These are phyloP conservation scores for Turdus rufiventris DNA, from an alignment of 2,113 vertebrate genomes.

Conservation along the genomic window DNA sequence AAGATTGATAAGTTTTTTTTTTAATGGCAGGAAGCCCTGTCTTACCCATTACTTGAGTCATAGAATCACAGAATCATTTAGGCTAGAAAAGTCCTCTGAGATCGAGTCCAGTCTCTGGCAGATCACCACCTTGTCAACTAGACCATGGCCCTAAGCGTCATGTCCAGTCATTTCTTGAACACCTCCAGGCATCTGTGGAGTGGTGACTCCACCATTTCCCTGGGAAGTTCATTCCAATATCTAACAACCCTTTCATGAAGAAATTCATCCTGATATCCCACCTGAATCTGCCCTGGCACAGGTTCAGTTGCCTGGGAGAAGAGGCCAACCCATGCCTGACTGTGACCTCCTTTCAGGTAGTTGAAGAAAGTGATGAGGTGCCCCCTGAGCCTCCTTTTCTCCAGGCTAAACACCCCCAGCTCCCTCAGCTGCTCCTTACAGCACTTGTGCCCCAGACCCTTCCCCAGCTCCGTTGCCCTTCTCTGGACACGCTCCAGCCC, in stretches of 20 bases:
- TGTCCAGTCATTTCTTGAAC: not conserved
- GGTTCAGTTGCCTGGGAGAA: not conserved
- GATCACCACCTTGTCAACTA: not conserved
- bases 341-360: not conserved
- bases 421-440: not conserved
- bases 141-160: not conserved
- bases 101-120: not conserved
- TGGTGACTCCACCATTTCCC: not conserved
- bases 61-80: not conserved
- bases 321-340: not conserved
- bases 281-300: not conserved
- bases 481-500: not conserved
- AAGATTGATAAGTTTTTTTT: too few species aligned
- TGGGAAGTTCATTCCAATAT: not conserved
- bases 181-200: not conserved
- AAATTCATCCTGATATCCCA: not conserved
- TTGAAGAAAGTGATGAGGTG: not conserved
- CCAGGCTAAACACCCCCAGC: too few species aligned
- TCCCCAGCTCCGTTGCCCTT: accelerated
- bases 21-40: not conserved
- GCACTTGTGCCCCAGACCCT: not conserved
- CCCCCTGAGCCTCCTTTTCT: not conserved
- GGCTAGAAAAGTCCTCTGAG: not conserved
- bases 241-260: not conserved
- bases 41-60: not conserved